Base-by-base conservation (phyloP, 2,888 invertebrate species). In the Acheta domesticus region DNA sequence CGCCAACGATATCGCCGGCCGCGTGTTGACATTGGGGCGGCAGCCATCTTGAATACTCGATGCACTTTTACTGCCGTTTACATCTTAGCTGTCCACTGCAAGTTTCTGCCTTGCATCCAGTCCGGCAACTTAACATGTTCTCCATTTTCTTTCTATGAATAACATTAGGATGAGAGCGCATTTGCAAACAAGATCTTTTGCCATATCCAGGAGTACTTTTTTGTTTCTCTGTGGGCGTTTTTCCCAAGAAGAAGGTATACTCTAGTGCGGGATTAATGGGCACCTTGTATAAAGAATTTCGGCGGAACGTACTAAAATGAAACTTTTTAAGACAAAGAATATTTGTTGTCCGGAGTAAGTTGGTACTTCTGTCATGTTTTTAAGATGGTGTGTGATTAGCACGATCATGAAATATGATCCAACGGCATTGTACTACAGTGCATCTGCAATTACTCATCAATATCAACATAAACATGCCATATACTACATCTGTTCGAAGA, bases 1-100 rank as follows among this genome's bases (percentile, higher is more conserved):
- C 62, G 62, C 36, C 49, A 48, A 4, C 36, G 23, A 78, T n/a
- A n/a, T 62, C 62, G 62, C 62, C 62, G n/a, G 62, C 49, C 74
- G 16, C 80, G 77, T 81, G 80, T 81, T 81, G 81, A 81, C 81
- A 81, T 81, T 81, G 81, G 77, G 77, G 50, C 74, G 62, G 78
- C 79, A 75, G 81, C 81, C 81, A 81, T 81, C 75, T 81, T 81
- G 80, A 73, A 79, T 81, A 77, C 79, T 77, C 49, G 23, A 78
- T 73, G 74, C 74, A 77, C 50, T 77, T 76, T 75, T 75, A 75
- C 36, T 75, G 75, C 75, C 21, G 75, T 75, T 16, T 75, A 36
- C 75, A 75, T 75, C 75, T 36, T 36, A 19, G 36, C 75, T 75
- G 75, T 36, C 21, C 75, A 21, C 20, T 36, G 75, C 23, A 21